Evolutionary conservation across 2,797 vertebrate genomes (phyloP).

Genomic region (Xyrichtys novacula): DNA sequence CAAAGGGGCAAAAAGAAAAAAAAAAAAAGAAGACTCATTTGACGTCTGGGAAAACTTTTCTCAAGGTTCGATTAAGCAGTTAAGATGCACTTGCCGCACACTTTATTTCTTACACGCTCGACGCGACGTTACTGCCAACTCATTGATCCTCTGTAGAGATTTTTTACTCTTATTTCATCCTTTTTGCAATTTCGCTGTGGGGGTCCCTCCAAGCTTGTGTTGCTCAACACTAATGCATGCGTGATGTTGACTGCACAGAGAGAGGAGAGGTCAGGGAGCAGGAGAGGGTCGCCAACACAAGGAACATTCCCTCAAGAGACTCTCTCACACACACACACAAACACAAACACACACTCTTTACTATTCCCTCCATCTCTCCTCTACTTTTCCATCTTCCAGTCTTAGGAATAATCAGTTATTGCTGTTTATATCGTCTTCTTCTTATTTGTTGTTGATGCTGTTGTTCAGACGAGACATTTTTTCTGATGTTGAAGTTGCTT

Average conservation of each 20-base stretch:
- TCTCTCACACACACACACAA: conserved; percentile 20
- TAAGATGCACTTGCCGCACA: conserved; percentile 72
- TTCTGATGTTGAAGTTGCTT: conserved; percentile 84
- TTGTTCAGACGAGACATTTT: conserved; percentile 85
- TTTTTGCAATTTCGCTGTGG: conserved; percentile 28
- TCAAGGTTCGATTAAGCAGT: conserved; percentile 66
- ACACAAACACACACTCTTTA: conserved; percentile 9
- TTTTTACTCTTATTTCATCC: conserved; percentile 42
- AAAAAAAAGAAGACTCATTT: conserved; percentile 36
- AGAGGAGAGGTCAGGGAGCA: conserved; percentile 47
- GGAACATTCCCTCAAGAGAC: conserved; percentile 72
- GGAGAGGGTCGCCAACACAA: conserved; percentile 62
- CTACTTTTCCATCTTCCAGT: conserved; percentile 51
- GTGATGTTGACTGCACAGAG: conserved; percentile 48
- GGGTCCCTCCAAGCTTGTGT: conserved; percentile 36
- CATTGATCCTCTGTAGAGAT: conserved; percentile 25
- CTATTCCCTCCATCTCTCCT: conserved; percentile 45
- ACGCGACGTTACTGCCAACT: conserved; percentile 59
- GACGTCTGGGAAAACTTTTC: conserved; percentile 60
- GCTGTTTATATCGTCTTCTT: conserved; percentile 61
- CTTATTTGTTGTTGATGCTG: conserved; percentile 48
- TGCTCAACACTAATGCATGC: conserved; percentile 46
- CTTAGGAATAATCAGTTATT: conserved; percentile 63
- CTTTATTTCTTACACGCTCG: conserved; percentile 52
- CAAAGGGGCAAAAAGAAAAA: conserved; percentile 55